phyloP scores from a whole-genome alignment of 1,140 invertebrate genomes.

The Dryas iulia region DNA sequence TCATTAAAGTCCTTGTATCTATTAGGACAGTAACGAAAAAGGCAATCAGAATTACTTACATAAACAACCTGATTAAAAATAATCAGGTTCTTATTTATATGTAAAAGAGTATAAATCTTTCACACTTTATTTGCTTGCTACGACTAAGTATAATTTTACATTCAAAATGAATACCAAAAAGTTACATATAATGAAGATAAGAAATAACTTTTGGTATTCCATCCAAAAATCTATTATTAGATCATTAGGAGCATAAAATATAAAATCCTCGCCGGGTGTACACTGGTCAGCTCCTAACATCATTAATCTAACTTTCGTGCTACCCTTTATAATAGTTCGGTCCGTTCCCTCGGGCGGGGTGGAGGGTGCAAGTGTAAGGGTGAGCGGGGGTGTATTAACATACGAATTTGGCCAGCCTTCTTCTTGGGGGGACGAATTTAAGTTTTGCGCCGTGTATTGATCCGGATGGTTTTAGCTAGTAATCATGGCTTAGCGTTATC shows the following conservation, averaged over 20 bases:
- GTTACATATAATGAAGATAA: too few species aligned
- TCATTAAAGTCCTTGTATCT: too few species aligned
- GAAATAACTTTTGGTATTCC: neutral
- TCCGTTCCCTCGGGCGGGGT: slow-evolving; percentile 59
- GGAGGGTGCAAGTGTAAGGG: slow-evolving; percentile 38
- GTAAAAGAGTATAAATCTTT: too few species aligned
- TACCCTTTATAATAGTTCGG: slow-evolving; percentile 79
- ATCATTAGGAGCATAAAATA: neutral
- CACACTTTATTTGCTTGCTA: too few species aligned
- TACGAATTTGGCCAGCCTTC: slow-evolving; percentile 76
- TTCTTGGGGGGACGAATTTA: slow-evolving; percentile 74
- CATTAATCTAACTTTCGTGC: slow-evolving; percentile 80
- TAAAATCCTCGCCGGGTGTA: slow-evolving; percentile 39
- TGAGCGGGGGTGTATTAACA: slow-evolving; percentile 65
- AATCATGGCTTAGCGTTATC: slow-evolving; percentile 46
- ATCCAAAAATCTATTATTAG: neutral
- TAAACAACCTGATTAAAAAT: too few species aligned
- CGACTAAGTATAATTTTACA: too few species aligned
- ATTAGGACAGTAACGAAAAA: too few species aligned
- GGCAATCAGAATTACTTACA: too few species aligned
- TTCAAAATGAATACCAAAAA: too few species aligned
- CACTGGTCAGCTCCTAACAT: slow-evolving; percentile 76
- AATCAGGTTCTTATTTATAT: too few species aligned
- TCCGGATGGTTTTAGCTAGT: slow-evolving; percentile 59
- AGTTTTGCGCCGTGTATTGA: slow-evolving; percentile 75